Conservation (phyloP, 2,888 invertebrate genomes). For the Campopleginae sp. region DNA sequence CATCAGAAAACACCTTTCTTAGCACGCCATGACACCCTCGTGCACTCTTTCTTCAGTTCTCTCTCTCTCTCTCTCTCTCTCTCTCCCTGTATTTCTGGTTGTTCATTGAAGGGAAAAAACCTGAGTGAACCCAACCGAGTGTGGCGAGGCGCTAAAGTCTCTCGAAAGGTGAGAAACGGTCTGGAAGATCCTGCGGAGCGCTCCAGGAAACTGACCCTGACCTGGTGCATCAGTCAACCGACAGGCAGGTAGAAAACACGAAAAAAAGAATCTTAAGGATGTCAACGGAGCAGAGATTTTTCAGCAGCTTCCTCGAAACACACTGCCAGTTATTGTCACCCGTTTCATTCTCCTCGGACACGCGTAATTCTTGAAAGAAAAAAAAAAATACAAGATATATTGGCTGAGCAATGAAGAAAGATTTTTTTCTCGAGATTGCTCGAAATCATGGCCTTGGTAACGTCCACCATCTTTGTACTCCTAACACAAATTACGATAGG, state of each 20-base stretch:
- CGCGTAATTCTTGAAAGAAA: conserved; percentile 37
- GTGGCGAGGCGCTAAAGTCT: conserved; percentile 52
- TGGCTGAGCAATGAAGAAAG: conserved; percentile 48
- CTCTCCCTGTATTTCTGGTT: conserved; percentile 29
- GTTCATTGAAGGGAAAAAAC: conserved; percentile 40
- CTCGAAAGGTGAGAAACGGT: conserved; percentile 35
- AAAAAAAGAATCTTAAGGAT: conserved; percentile 34
- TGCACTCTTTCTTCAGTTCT: conserved; percentile 31
- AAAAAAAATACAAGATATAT: conserved; percentile 1
- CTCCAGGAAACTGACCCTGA: conserved; percentile 19
- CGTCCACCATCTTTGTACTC: background rate
- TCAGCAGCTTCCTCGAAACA: conserved; percentile 30
- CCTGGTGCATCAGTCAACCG: conserved; percentile 31
- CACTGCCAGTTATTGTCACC: conserved; percentile 34
- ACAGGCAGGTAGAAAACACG: conserved; percentile 34
- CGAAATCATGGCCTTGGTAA: background rate
- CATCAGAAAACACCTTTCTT: conserved; percentile 69
- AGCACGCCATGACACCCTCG: conserved; percentile 75
- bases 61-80: too few species aligned
- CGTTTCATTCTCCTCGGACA: conserved; percentile 8
- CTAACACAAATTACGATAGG: conserved; percentile 12
- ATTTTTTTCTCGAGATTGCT: conserved; percentile 15
- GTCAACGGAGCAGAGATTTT: conserved; percentile 38
- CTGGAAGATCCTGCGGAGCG: conserved; percentile 43
- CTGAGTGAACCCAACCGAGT: conserved; percentile 32